Percentiles rank a stretch among this genome's conserved stretches.
These are phyloP conservation scores for Aporrectodea caliginosa DNA, from an alignment of 1,140 invertebrate genomes.

Conservation along the genomic window DNA sequence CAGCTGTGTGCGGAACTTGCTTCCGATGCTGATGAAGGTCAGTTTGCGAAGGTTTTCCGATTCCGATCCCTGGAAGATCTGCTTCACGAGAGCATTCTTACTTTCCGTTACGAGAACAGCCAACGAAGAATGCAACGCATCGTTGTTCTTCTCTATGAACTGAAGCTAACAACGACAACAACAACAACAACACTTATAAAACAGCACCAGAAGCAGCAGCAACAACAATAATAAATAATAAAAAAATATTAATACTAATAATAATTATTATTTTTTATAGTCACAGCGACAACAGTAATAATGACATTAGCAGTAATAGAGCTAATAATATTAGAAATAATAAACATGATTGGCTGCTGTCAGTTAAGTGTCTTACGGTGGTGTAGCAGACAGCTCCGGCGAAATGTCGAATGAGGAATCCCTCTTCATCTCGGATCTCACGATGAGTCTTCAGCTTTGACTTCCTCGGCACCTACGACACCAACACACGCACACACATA, in stretches of 20 bases:
- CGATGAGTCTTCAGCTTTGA: conserved; percentile 87
- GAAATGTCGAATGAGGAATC: conserved; percentile 93
- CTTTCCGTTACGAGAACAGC: conserved; percentile 83
- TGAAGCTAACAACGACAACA: too few relatives aligned
- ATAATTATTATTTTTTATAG: too few relatives aligned
- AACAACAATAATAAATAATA: too few relatives aligned
- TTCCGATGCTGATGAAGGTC: conserved; percentile 86
- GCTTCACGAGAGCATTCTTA: conserved; percentile 70
- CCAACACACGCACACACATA: too few relatives aligned
- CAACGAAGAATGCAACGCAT: conserved; percentile 85
- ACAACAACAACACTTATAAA: too few relatives aligned
- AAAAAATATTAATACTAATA: too few relatives aligned
- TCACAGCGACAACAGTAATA: too few relatives aligned
- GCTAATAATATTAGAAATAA: too few relatives aligned
- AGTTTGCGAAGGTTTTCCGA: conserved; percentile 64
- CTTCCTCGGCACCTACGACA: conserved; percentile 71
- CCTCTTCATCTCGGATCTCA: conserved; percentile 89
- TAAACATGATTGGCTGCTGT: too few relatives aligned
- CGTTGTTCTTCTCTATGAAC: conserved; percentile 96
- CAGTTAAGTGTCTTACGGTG: conserved; percentile 75
- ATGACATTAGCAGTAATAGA: too few relatives aligned
- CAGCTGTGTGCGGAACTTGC: conserved; percentile 85
- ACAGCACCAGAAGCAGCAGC: too few relatives aligned
- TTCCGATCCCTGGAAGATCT: conserved; percentile 62
- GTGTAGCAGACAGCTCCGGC: conserved; percentile 97